Evolutionary conservation across 2,797 vertebrate genomes (phyloP).

Genomic region (Sebastes umbrosus): DNA sequence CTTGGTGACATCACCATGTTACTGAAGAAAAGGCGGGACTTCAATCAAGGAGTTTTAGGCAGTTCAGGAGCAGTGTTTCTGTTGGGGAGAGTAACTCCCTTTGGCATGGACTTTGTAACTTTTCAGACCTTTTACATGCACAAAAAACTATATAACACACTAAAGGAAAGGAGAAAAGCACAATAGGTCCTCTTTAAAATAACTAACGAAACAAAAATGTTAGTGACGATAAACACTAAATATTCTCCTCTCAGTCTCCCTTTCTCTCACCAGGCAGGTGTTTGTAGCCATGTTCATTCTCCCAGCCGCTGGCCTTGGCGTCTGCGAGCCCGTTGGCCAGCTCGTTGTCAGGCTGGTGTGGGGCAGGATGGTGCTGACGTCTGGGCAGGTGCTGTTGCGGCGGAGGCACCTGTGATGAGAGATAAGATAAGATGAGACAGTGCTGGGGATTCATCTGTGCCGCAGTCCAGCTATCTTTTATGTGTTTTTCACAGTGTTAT

Average conservation of each 20-base stretch:
- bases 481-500: not conserved
- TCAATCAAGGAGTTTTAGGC: too few species aligned
- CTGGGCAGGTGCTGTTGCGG: constrained; percentile 29
- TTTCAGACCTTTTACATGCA: too few species aligned
- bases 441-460: not conserved
- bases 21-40: fast-evolving
- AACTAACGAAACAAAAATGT: not conserved
- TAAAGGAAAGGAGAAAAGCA: too few species aligned
- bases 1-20: too few species aligned
- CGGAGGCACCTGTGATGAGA: constrained; percentile 49
- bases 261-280: constrained; percentile 74
- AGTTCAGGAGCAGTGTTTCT: too few species aligned
- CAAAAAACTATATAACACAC: too few species aligned
- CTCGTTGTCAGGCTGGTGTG: constrained; percentile 23
- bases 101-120: too few species aligned
- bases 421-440: constrained; percentile 15
- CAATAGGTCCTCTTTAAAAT: too few species aligned
- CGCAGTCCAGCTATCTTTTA: not conserved
- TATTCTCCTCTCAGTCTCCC: not conserved
- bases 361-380: constrained; percentile 16
- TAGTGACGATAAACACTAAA: not conserved
- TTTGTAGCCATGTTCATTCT: constrained; percentile 64
- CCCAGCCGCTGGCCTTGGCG: constrained; percentile 60
- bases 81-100: too few species aligned
- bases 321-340: constrained; percentile 58